Evolutionary conservation across 2,113 vertebrate genomes (phyloP).

Genomic region (Riparia riparia): DNA sequence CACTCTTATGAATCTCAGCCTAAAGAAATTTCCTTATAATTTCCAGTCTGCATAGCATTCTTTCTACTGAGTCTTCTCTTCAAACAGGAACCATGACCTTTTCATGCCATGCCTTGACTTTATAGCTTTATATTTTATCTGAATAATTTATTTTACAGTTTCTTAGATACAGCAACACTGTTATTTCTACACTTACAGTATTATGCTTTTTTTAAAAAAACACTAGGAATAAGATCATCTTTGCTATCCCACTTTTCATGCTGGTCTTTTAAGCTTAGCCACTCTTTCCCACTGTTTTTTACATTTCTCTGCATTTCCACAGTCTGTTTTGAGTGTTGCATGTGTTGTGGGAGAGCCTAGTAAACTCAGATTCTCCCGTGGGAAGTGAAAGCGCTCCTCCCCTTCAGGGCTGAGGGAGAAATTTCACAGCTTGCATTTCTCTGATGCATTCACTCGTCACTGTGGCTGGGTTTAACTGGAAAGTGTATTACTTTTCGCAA

Average conservation of each 20-base stretch:
- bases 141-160: background rate
- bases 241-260: background rate
- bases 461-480: background rate
- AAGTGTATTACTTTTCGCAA: background rate
- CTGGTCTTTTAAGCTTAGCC: background rate
- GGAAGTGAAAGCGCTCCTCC: background rate
- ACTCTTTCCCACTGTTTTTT: background rate
- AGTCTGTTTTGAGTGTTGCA: background rate
- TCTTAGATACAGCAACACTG: background rate
- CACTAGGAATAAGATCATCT: background rate
- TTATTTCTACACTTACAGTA: background rate
- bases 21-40: background rate
- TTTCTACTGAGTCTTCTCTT: background rate
- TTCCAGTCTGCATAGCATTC: background rate
- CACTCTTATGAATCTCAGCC: background rate
- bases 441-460: background rate
- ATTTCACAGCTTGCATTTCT: background rate
- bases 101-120: background rate
- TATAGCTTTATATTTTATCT: background rate
- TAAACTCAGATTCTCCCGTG: background rate
- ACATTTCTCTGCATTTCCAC: background rate
- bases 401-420: background rate
- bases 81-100: background rate
- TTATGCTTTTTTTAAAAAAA: background rate
- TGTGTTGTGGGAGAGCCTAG: background rate